Base-by-base conservation (phyloP, 1,140 invertebrate species). In the Rhyzopertha dominica region DNA sequence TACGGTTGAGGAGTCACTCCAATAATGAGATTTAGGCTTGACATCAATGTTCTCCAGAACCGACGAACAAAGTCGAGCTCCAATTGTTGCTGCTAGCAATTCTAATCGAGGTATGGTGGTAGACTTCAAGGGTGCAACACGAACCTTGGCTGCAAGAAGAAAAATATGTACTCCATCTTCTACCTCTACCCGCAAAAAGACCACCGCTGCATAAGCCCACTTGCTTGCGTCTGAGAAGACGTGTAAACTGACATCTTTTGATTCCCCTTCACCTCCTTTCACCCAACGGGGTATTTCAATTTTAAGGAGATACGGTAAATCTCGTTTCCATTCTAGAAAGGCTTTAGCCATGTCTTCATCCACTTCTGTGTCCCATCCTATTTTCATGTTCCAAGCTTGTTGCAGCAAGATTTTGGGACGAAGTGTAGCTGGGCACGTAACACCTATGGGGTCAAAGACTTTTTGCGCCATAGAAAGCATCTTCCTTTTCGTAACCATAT, bases 1-100 rank as follows among this genome's bases (percentile, higher is more conserved):
- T 42, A 29, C 51, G 5, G 13, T 31, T 16, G 8, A 43, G 1
- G 67, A 66, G 45, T 71, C 69, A 2, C 47, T 49, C 65, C 61
- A 69, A 36, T 56, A 51, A 38, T 22, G 42, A 25, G 24, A 40
- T 12, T 31, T 5, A 13, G 14, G 9, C 17, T 34, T 4, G 12
- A 13, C 18, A 26, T 43, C 5, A 7, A 32, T 26, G 3, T n/a
- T 23, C 36, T 13, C 13, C 3, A 44, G 9, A 12, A 17, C n/a
- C 13, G 3, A 26, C 12, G 17, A 24, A 28, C 7, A 34, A 3
- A 53, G 35, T 26, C 7, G 16, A 24, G 10, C 14, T 16, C n/a
- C 17, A 12, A 44, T 44, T 8, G 18, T n/a, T 22, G n/a, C 17
- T 4, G 43, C 43, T 13, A 46, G 3, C 14, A 46, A 14, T 20